A percentile compares a stretch with the other conserved stretches of the same genome.
phyloP scores from a whole-genome alignment of 2,113 vertebrate genomes.

The Panthera uncia region DNA sequence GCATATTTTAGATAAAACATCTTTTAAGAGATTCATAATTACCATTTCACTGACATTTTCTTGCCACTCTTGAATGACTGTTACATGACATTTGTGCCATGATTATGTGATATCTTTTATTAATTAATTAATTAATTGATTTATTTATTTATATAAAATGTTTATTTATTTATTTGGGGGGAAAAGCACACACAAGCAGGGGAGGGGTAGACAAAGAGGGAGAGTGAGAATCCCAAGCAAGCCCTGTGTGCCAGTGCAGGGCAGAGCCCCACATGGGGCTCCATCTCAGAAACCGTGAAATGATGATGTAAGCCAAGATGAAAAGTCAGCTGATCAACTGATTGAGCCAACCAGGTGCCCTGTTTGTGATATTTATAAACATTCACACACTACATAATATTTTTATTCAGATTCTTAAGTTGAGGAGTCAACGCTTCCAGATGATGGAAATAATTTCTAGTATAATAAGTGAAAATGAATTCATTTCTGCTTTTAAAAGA shows the following conservation, averaged over 20 bases:
- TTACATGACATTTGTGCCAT: background rate
- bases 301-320: no score
- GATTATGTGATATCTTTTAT: background rate
- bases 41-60: background rate
- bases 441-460: background rate
- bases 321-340: no score
- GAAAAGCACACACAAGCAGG: no score
- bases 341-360: no score
- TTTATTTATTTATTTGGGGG: no score
- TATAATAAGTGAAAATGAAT: background rate
- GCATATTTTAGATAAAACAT: background rate
- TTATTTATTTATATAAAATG: no score
- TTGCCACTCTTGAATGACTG: background rate
- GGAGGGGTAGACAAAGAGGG: no score
- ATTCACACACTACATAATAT: background rate
- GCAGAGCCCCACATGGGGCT: no score
- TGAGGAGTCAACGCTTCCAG: background rate
- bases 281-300: no score
- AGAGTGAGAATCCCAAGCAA: no score
- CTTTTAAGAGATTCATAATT: background rate
- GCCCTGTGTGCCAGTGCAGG: no score
- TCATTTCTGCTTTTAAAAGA: background rate
- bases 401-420: background rate
- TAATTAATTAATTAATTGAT: no score
- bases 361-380: background rate